Conservation (phyloP, 2,113 vertebrate species). For the Macrotus californicus region DNA sequence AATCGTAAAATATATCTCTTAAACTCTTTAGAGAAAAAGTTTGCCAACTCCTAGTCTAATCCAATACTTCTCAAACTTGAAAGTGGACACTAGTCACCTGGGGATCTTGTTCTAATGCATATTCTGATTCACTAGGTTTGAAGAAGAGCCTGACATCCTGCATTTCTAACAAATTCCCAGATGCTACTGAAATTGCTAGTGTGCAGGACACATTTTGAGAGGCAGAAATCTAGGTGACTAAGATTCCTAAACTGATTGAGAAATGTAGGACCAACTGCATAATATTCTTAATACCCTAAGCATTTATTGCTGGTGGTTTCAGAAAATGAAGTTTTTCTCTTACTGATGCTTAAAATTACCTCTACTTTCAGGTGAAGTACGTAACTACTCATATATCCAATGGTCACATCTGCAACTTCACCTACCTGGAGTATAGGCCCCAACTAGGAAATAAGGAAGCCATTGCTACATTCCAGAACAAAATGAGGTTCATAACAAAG, state of each 20-base stretch:
- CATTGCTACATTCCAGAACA: neutral
- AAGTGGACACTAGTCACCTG: neutral
- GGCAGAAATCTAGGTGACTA: neutral
- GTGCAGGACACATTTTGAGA: neutral
- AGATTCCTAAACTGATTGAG: neutral
- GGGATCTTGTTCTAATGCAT: neutral
- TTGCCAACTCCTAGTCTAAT: neutral
- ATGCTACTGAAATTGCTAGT: neutral
- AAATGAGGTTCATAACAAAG: neutral
- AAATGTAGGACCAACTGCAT: neutral
- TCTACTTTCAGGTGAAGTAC: neutral
- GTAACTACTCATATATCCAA: neutral
- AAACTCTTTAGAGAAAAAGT: neutral
- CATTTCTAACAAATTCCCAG: neutral
- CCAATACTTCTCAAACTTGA: neutral
- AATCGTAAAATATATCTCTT: neutral
- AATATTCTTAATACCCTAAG: neutral
- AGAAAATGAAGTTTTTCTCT: constrained; percentile 19
- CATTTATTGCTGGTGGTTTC: neutral
- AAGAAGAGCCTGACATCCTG: neutral
- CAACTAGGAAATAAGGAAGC: neutral
- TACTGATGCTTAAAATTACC: neutral
- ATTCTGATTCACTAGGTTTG: neutral
- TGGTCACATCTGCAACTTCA: neutral
- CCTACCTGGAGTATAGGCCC: neutral